Evolutionary conservation across 2,888 invertebrate genomes (phyloP).

Genomic region (Chalcis sispes): DNA sequence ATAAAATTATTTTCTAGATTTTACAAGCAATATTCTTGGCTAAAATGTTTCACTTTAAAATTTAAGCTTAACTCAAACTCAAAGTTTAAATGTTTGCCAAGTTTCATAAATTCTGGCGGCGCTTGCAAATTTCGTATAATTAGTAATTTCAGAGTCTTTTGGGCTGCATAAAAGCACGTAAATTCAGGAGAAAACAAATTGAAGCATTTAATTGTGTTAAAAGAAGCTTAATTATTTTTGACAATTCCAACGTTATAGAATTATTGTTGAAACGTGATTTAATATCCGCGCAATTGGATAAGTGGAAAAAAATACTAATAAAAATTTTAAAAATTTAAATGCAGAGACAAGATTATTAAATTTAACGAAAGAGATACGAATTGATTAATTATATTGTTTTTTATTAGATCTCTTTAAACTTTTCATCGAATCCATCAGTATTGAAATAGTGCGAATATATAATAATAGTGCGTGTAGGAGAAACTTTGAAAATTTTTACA

Average conservation of each 20-base stretch:
- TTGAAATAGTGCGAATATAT: no score
- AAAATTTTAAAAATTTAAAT: no score
- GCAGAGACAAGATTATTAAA: no score
- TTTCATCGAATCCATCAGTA: no score
- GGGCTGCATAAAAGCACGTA: not conserved
- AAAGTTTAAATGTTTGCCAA: not conserved
- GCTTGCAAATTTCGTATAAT: not conserved
- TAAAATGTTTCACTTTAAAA: slow-evolving; percentile 14
- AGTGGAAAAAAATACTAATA: no score
- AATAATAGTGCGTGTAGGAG: no score
- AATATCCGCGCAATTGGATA: no score
- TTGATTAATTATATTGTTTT: no score
- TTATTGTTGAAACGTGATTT: no score
- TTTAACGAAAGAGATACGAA: no score
- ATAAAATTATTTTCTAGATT: not conserved
- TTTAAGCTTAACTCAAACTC: not conserved
- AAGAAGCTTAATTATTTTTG: slow-evolving; percentile 4
- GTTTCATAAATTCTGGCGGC: slow-evolving; percentile 8
- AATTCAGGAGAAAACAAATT: not conserved
- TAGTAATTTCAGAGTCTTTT: slow-evolving; percentile 20
- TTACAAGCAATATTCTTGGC: not conserved
- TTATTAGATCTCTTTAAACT: no score
- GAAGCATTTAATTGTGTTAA: slow-evolving; percentile 10
- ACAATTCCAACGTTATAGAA: not conserved
- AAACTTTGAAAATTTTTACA: no score